Base-by-base conservation (phyloP, 2,888 invertebrate genomes). In the Gymnocheta viridis region DNA sequence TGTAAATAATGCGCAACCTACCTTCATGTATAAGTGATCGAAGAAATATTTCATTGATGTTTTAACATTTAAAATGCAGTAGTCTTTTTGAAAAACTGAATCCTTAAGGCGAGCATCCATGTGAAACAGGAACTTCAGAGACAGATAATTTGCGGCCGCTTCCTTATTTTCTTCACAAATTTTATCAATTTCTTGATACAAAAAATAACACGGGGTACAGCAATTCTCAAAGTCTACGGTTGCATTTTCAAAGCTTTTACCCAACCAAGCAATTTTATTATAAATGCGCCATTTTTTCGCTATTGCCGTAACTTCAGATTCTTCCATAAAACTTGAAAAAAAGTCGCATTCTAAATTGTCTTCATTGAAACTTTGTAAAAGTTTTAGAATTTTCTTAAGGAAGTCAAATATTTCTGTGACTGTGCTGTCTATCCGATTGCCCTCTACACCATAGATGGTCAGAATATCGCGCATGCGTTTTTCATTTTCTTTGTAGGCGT, bases 101-200 rank as follows among this genome's bases (percentile, higher is more conserved):
- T 83, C 86, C 51, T 88, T 82, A 2, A 91, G 70, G 2, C 88
- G 86, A 24, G 88, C 85, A 56, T 91, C 90, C 89, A 91, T 87
- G 1, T 72, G 66, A 64, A 88, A 88, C 3, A 91, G 85, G 12
- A 91, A 86, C 73, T 88, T 88, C 83, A 91, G 80, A n/a, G 91
- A 88, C 69, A 91, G 82, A 70, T 91, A 91, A 78, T 91, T 91
- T 12, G 91, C 91, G 9, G 88, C 89, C 0, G 90, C 89, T 24
- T 86, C 74, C n/a, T 87, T 86, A 5, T 87, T 87, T 24, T 86
- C 85, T 2, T 47, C 60, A 14, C 88, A 89, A 38, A 90, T 86
- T 35, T 84, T 78, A 24, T 90, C 85, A 49, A 91, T 72, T 54
- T 88, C 86, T 9, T 32, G 27, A 41, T 91, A 91, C 29, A 86